These are phyloP conservation scores for Hylomyscus alleni DNA, from an alignment of 2,797 vertebrate genomes.

Conservation along the genomic window DNA sequence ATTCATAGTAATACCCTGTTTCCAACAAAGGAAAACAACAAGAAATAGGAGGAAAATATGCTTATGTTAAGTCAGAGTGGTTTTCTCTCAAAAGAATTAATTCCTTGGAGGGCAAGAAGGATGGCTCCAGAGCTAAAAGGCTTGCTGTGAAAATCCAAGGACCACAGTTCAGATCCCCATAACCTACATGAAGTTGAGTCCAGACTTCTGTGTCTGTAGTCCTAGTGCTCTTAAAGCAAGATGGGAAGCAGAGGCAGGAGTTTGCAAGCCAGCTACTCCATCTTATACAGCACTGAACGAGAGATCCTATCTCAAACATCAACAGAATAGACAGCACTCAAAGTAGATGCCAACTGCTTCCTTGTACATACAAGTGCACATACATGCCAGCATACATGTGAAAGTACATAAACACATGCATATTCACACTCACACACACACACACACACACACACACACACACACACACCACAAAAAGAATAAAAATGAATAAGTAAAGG, in stretches of 20 bases:
- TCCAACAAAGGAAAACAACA: background rate
- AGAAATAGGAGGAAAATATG: background rate
- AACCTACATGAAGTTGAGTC: background rate
- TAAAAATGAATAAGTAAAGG: background rate
- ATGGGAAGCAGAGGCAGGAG: background rate
- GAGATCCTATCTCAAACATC: background rate
- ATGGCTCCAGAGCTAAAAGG: background rate
- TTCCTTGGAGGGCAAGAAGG: background rate
- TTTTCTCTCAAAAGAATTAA: slow-evolving; percentile 41
- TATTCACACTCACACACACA: background rate
- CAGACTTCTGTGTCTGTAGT: background rate
- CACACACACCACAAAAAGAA: background rate
- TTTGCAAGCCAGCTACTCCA: too few relatives aligned
- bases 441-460: background rate
- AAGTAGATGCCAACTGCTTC: background rate
- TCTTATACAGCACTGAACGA: background rate
- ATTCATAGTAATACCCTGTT: background rate
- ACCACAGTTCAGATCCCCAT: background rate
- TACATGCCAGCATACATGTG: background rate
- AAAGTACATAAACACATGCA: background rate
- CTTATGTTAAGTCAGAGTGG: background rate
- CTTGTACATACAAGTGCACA: background rate
- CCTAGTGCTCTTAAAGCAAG: background rate
- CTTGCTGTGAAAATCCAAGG: too few relatives aligned
- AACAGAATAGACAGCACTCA: background rate